phyloP scores from a whole-genome alignment of 2,797 vertebrate genomes.

The Pelochelys cantorii region DNA sequence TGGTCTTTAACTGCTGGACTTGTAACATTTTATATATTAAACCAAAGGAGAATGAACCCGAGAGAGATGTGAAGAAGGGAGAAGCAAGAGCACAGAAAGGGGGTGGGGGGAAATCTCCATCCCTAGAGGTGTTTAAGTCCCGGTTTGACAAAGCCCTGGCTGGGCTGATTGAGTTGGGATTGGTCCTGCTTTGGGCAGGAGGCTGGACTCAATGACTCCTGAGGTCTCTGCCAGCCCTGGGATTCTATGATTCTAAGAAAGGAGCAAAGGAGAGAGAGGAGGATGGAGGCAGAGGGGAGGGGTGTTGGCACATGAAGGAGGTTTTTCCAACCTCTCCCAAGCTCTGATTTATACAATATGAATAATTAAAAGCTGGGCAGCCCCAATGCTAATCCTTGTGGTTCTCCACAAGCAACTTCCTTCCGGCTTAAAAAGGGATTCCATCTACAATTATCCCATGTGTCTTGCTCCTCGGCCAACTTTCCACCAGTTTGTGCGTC shows the following conservation, averaged over 20 bases:
- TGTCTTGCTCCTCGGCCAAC: constrained; percentile 52
- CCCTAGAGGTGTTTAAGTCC: no score
- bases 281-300: not conserved
- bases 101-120: no score
- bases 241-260: not conserved
- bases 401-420: constrained; percentile 65
- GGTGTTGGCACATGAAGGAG: constrained; percentile 25
- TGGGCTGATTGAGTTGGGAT: no score
- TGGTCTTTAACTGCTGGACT: not conserved
- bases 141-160: no score
- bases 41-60: not conserved
- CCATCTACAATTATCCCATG: constrained; percentile 46
- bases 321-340: not conserved
- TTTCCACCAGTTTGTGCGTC: not conserved
- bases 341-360: constrained; percentile 59
- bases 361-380: constrained; percentile 62
- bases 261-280: not conserved
- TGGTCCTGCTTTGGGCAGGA: no score
- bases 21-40: not conserved
- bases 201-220: no score
- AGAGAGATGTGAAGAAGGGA: not conserved
- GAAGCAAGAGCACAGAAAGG: not conserved
- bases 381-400: constrained; percentile 54
- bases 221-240: no score
- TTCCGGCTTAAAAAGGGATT: constrained; percentile 40